A percentile compares a stretch with the other conserved stretches of the same genome.
Conservation (phyloP, 2,797 vertebrate species). For the Orestias chungarensis region DNA sequence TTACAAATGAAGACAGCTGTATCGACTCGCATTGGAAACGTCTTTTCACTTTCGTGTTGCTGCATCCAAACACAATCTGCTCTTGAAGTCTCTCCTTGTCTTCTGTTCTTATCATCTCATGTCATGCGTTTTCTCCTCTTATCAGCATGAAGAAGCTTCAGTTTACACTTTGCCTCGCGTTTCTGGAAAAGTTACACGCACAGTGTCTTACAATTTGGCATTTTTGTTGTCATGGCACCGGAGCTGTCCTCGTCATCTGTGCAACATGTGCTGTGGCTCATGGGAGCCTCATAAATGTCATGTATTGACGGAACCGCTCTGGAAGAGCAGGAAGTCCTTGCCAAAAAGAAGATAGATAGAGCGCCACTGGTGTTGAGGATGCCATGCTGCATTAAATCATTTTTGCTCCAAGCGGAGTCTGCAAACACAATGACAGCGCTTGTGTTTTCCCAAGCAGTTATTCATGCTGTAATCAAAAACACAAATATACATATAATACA, state of each 20-base stretch:
- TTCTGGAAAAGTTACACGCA: constrained; percentile 33
- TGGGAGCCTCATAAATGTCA: constrained; percentile 76
- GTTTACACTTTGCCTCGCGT: constrained; percentile 43
- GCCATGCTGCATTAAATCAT: constrained; percentile 70
- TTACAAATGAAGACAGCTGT: constrained; percentile 74
- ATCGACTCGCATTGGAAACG: constrained; percentile 63
- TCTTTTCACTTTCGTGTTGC: constrained; percentile 46
- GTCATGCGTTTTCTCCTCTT: constrained; percentile 42
- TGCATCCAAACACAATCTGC: constrained; percentile 28
- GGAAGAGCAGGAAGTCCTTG: constrained; percentile 68
- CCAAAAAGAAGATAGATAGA: constrained; percentile 67
- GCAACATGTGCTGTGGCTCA: constrained; percentile 69
- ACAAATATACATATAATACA: constrained; percentile 15
- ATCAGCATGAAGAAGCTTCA: constrained; percentile 47
- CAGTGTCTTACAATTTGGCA: constrained; percentile 55
- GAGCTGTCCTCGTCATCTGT: constrained; percentile 74
- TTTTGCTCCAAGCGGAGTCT: constrained; percentile 37
- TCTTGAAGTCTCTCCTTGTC: constrained; percentile 7
- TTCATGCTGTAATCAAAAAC: constrained; percentile 18
- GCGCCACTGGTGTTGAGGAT: constrained; percentile 71
- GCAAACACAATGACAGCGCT: constrained; percentile 31
- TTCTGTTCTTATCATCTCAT: constrained; percentile 34
- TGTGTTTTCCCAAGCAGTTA: constrained; percentile 14
- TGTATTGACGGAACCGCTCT: constrained; percentile 61
- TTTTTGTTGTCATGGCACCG: constrained; percentile 74